Evolutionary conservation across 1,140 invertebrate species (phyloP), one percentile per base, ranked within the genome.

Genomic region (Megalopta genalis): DNA sequence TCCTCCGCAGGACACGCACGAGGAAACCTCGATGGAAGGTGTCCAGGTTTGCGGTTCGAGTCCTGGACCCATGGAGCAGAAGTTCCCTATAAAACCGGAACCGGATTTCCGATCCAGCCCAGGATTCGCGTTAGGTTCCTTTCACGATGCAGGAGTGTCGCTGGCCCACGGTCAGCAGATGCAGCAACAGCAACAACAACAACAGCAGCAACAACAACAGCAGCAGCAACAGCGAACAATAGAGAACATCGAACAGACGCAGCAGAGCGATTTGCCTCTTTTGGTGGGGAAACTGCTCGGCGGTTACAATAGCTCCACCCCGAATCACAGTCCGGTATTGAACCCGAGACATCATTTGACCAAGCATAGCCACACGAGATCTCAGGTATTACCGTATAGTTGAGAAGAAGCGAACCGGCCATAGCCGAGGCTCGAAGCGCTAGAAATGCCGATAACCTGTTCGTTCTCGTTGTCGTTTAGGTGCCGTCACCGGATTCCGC

Each of bases 401-500:
- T 21, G 54, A 57, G 21, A n/a, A n/a, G n/a, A n/a, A n/a, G n/a
- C n/a, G n/a, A n/a, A n/a, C n/a, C n/a, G n/a, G n/a, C n/a, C n/a
- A n/a, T n/a, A n/a, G n/a, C n/a, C n/a, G n/a, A n/a, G n/a, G n/a
- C n/a, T n/a, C n/a, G n/a, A 14, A 52, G 12, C 16, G 49, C 4
- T 4, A 12, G 32, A 32, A 32, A 52, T 46, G 14, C 52, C 18
- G 14, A 14, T 23, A 37, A 52, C 10, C 27, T 12, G 42, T 8
- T 6, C 32, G 42, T 8, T 6, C 32, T 60, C 18, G 4, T 54
- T 72, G 18, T 21, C 8, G 73, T 54, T n/a, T 67, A 92, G 91
- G 92, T 93, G 32, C 92, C 92, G 59, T 97, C 96, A 86, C 97
- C 96, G 5, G 96, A 97, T 90, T 97, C 96, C 57, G 97, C 97